Evolutionary conservation across 2,797 vertebrate species (phyloP).

Genomic region (Avahi laniger): DNA sequence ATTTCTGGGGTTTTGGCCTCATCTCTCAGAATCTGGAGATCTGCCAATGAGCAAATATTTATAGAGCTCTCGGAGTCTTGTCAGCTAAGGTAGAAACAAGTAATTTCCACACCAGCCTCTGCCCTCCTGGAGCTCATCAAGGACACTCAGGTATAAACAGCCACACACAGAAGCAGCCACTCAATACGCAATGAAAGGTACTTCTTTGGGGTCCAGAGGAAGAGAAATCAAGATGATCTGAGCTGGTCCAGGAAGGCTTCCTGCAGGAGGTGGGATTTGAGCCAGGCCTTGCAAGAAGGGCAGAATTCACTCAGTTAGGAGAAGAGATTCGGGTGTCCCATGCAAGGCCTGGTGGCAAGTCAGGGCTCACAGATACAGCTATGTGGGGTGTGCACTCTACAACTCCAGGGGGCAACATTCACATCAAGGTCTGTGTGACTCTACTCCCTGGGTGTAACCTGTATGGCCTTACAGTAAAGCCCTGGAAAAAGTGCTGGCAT

Average conservation of each 20-base stretch:
- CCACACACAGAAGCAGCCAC: background rate
- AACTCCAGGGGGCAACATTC: background rate
- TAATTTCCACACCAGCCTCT: background rate
- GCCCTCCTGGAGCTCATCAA: conserved; percentile 25
- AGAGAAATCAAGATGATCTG: background rate
- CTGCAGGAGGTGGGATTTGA: background rate
- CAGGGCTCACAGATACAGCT: background rate
- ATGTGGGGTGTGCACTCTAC: background rate
- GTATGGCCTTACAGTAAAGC: background rate
- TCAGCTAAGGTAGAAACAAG: conserved; percentile 22
- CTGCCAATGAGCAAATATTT: conserved; percentile 60
- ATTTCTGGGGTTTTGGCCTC: conserved; percentile 37
- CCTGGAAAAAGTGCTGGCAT: background rate
- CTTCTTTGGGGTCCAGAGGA: background rate
- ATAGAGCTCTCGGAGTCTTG: conserved; percentile 53
- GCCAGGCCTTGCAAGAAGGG: background rate
- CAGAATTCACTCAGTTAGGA: background rate
- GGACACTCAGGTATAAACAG: background rate
- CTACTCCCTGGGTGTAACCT: background rate
- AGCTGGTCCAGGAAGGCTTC: background rate
- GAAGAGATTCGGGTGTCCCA: background rate
- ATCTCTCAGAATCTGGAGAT: conserved; percentile 37
- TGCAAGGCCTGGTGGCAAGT: background rate
- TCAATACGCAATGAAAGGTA: accelerated
- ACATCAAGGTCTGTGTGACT: accelerated